These are phyloP conservation scores for Acanthisitta chloris DNA, from an alignment of 2,113 vertebrate species.

Conservation along the genomic window DNA sequence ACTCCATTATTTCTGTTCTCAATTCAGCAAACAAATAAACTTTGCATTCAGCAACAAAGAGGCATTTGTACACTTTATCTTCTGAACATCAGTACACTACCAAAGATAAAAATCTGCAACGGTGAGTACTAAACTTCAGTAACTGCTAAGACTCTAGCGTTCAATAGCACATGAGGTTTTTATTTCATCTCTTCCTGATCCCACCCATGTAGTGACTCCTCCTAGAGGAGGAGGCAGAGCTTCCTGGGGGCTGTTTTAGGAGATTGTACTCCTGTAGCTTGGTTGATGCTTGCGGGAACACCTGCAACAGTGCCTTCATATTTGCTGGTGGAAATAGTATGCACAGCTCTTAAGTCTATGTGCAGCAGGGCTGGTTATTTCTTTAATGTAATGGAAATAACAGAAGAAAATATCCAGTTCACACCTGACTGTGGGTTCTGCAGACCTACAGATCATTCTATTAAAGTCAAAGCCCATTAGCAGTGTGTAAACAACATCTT, in stretches of 20 bases:
- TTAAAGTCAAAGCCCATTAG: slow-evolving; percentile 67
- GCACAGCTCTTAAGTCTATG: not conserved
- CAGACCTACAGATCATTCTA: slow-evolving; percentile 55
- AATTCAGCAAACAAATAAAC: not conserved
- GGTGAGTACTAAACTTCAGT: not conserved
- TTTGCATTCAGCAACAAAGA: not conserved
- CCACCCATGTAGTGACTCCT: not conserved
- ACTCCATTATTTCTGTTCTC: not conserved
- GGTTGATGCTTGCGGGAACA: not conserved
- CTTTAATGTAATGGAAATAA: not conserved
- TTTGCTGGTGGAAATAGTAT: not conserved
- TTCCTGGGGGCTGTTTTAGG: not conserved
- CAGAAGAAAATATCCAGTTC: slow-evolving; percentile 33
- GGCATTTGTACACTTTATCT: not conserved
- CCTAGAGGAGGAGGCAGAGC: not conserved
- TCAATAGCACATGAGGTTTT: not conserved
- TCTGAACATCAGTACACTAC: not conserved
- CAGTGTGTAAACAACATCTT: slow-evolving; percentile 68
- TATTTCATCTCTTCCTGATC: not conserved
- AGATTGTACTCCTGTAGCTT: not conserved
- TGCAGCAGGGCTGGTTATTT: not conserved
- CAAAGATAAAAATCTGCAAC: not conserved
- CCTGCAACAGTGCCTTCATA: not conserved
- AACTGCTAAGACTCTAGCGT: not conserved
- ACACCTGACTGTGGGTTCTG: slow-evolving; percentile 54